A percentile compares a stretch with the other conserved stretches of the same genome.
Conservation (phyloP, 1,140 invertebrate genomes). For the Drosophila simulans region DNA sequence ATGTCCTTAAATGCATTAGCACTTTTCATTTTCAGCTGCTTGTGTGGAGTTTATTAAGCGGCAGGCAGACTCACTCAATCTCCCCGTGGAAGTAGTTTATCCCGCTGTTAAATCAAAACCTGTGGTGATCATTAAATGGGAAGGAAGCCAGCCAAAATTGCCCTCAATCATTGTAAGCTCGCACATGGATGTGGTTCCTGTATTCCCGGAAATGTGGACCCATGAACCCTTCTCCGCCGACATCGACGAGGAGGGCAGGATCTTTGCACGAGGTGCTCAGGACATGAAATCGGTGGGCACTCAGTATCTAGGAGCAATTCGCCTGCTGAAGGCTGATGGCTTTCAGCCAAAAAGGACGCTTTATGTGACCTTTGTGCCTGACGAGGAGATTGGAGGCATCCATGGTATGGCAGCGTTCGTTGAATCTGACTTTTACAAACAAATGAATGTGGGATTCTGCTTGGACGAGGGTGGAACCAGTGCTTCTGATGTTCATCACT, state of each 20-base stretch:
- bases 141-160: slow-evolving; percentile 88
- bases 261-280: slow-evolving; percentile 92
- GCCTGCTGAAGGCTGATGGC: slow-evolving; percentile 87
- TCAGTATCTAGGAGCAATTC: slow-evolving; percentile 86
- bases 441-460: slow-evolving; percentile 95
- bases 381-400: slow-evolving; percentile 95
- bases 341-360: slow-evolving; percentile 88
- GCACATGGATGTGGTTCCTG: slow-evolving; percentile 95
- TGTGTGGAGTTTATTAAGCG: slow-evolving; percentile 88
- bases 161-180: slow-evolving; percentile 92
- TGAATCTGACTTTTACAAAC: slow-evolving; percentile 90
- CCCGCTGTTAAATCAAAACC: slow-evolving; percentile 86
- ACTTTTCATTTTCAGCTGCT: slow-evolving; percentile 62
- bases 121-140: slow-evolving; percentile 90
- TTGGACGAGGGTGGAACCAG: slow-evolving; percentile 93
- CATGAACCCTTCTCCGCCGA: slow-evolving; percentile 90
- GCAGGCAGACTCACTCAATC: slow-evolving; percentile 87
- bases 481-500: slow-evolving; percentile 87
- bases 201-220: slow-evolving; percentile 88
- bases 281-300: slow-evolving; percentile 85
- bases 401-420: slow-evolving; percentile 94
- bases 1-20: not conserved
- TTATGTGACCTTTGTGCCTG: slow-evolving; percentile 93
- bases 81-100: slow-evolving; percentile 86
- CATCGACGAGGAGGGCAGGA: slow-evolving; percentile 90